phyloP scores from a whole-genome alignment of 2,888 invertebrate genomes.

The Esperia sulphurella region DNA sequence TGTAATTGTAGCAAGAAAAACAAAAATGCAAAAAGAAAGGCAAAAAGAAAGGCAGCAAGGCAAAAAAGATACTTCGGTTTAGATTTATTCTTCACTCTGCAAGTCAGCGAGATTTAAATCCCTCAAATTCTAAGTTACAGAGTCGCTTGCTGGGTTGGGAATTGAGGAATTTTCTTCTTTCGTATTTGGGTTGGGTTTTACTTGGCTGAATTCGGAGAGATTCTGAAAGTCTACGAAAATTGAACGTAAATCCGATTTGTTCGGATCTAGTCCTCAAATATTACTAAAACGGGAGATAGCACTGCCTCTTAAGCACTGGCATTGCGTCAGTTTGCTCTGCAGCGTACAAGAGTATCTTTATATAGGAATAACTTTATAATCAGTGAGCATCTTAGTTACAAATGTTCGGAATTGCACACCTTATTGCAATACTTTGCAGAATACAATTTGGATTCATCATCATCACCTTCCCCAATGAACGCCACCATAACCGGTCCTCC shows the following conservation, averaged over 20 bases:
- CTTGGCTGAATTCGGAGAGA: slow-evolving; percentile 46
- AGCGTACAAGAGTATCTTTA: neutral
- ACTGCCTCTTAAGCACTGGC: slow-evolving; percentile 33
- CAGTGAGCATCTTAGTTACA: too few species aligned
- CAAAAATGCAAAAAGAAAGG: too few species aligned
- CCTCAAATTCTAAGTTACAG: slow-evolving; percentile 52
- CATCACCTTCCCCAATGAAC: too few species aligned
- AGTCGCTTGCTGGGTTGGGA: slow-evolving; percentile 25
- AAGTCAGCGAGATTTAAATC: slow-evolving; percentile 56
- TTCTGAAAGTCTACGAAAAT: slow-evolving; percentile 69
- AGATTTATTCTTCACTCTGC: slow-evolving; percentile 45
- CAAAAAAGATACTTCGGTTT: slow-evolving; percentile 31
- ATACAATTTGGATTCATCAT: too few species aligned
- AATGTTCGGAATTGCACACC: too few species aligned
- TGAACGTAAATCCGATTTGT: slow-evolving; percentile 75
- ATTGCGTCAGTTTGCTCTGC: slow-evolving; percentile 6
- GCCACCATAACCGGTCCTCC: too few species aligned
- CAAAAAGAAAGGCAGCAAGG: too few species aligned
- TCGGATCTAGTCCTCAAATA: slow-evolving; percentile 47
- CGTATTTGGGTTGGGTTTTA: slow-evolving; percentile 56
- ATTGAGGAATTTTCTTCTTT: slow-evolving; percentile 47
- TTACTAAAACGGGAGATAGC: slow-evolving; percentile 42
- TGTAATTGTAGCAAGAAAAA: too few species aligned
- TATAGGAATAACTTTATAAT: too few species aligned
- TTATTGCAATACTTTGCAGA: too few species aligned